phyloP scores from a whole-genome alignment of 53 echinoderm and acorn worm genomes.

The Hippasteria phrygiana region DNA sequence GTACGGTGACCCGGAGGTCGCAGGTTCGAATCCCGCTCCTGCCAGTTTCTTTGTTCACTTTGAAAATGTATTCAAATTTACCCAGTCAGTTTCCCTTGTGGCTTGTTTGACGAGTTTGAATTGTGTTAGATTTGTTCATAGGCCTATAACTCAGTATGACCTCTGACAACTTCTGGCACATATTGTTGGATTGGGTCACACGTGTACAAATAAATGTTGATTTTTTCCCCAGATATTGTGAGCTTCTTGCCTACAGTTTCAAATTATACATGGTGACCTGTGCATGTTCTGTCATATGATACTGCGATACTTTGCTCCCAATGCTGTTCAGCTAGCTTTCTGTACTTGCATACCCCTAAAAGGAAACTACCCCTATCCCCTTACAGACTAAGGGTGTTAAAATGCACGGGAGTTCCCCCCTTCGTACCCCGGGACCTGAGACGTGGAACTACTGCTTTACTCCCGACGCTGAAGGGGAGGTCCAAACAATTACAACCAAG shows the following conservation, averaged over 20 bases:
- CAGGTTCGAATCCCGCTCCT: no score
- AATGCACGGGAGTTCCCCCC: background rate
- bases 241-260: background rate
- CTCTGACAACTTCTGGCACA: no score
- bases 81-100: no score
- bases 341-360: background rate
- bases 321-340: background rate
- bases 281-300: background rate
- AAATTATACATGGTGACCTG: background rate
- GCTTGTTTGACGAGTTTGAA: no score
- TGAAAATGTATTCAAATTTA: no score
- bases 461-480: background rate
- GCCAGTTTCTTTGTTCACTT: no score
- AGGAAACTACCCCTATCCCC: background rate
- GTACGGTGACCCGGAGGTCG: no score
- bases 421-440: background rate
- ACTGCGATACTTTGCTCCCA: background rate
- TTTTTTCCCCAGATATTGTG: no score
- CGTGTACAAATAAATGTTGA: no score
- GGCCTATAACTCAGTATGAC: no score
- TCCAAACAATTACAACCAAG: slow-evolving; percentile 23
- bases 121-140: no score
- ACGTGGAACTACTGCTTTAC: background rate
- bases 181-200: no score
- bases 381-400: slow-evolving; percentile 37